A percentile compares a stretch with the other conserved stretches of the same genome.
These are phyloP conservation scores for Chesias legatella DNA, from an alignment of 2,888 invertebrate genomes.

Conservation along the genomic window DNA sequence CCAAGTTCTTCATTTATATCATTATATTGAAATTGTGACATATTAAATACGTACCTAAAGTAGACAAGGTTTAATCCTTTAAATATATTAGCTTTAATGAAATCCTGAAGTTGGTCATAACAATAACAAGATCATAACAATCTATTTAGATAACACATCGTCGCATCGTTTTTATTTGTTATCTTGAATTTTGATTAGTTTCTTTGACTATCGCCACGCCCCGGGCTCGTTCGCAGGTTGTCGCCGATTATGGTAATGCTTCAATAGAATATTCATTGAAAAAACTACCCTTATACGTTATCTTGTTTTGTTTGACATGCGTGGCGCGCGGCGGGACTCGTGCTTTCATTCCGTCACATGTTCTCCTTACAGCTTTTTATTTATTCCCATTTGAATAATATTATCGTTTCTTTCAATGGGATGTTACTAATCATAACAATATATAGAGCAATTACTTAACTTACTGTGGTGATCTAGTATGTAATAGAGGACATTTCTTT, in stretches of 20 bases:
- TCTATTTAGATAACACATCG: constrained; percentile 51
- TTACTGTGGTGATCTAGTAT: too few relatives aligned
- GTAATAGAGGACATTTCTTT: too few relatives aligned
- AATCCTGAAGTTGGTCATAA: constrained; percentile 11
- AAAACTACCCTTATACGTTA: constrained; percentile 54
- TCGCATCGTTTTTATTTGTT: constrained; percentile 21
- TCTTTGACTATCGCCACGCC: constrained; percentile 42
- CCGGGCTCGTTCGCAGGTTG: constrained; percentile 63
- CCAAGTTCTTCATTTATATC: too few relatives aligned
- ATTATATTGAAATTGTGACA: too few relatives aligned
- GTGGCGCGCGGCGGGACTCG: constrained; percentile 24
- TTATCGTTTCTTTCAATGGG: constrained; percentile 6
- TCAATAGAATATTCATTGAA: constrained; percentile 61
- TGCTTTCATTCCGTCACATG: constrained; percentile 34
- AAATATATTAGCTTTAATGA: background rate
- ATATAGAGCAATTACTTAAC: background rate
- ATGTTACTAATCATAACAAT: constrained; percentile 18
- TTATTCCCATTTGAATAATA: constrained; percentile 10
- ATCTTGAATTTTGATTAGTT: constrained; percentile 61
- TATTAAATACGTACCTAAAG: too few relatives aligned
- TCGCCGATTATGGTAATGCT: constrained; percentile 62
- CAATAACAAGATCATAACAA: constrained; percentile 36
- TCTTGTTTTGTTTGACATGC: constrained; percentile 40
- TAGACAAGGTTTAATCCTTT: too few relatives aligned
- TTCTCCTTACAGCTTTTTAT: constrained; percentile 24